Conservation (phyloP, 2,113 vertebrate species). For the Sylvietta virens region DNA sequence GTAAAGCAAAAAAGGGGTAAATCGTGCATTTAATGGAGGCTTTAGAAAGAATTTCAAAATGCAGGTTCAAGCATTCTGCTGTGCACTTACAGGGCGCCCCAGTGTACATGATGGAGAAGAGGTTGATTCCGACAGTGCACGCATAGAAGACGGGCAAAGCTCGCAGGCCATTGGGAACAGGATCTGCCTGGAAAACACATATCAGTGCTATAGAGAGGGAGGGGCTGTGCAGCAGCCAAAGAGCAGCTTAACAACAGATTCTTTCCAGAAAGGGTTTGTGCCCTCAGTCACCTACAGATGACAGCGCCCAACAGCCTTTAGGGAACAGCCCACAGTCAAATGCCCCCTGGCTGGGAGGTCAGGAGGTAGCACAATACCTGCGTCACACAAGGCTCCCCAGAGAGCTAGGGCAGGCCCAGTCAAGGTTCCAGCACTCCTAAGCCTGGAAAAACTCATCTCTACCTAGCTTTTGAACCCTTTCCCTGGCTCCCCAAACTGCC, state of each 20-base stretch:
- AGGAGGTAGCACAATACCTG: not conserved
- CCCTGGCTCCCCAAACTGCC: not conserved
- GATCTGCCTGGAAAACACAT: constrained; percentile 77
- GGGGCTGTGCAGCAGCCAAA: not conserved
- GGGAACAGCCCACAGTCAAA: not conserved
- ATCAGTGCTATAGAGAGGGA: rapidly evolving
- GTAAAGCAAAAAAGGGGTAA: constrained; percentile 94
- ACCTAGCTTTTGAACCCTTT: not conserved
- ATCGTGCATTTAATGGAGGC: constrained; percentile 86
- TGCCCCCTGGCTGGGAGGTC: not conserved
- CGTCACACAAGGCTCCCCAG: too few species aligned
- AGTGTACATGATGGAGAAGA: constrained; percentile 94
- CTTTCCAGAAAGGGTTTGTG: not conserved
- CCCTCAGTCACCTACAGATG: not conserved
- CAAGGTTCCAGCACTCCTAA: rapidly evolving
- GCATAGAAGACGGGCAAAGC: constrained; percentile 92
- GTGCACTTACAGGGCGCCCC: constrained; percentile 88
- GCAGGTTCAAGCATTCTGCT: constrained; percentile 30
- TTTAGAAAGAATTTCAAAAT: constrained; percentile 42
- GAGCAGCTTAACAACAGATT: not conserved
- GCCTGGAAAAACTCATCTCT: not conserved
- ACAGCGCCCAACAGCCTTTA: not conserved
- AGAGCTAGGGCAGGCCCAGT: not conserved
- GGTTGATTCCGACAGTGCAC: constrained; percentile 88
- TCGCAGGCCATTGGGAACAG: constrained; percentile 88